Conservation (phyloP, 1,140 invertebrate species). For the Nasonia vitripennis region DNA sequence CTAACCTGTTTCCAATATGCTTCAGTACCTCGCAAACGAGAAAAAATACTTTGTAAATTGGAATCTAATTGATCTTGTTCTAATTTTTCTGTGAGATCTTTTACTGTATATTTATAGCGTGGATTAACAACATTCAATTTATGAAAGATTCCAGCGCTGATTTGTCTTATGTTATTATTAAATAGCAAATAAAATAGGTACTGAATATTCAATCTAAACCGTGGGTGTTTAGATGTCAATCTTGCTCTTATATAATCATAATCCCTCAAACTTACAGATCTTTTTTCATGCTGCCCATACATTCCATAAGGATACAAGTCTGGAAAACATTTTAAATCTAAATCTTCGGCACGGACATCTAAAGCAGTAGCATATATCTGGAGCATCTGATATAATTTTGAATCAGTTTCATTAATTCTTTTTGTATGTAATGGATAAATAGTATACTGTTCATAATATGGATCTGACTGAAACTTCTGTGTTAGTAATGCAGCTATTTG, state of each 20-base stretch:
- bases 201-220: too few relatives aligned
- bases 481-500: not conserved
- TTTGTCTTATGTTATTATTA: constrained; percentile 55
- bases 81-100: constrained; percentile 57
- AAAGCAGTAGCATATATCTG: constrained; percentile 57
- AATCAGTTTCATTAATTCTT: constrained; percentile 40
- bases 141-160: constrained; percentile 61
- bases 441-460: constrained; percentile 20
- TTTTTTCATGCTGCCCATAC: constrained; percentile 57
- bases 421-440: constrained; percentile 30
- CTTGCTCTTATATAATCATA: constrained; percentile 37
- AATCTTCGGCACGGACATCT: constrained; percentile 53
- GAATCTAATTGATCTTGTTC: constrained; percentile 55
- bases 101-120: constrained; percentile 55
- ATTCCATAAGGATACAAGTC: constrained; percentile 60
- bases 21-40: constrained; percentile 58
- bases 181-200: constrained; percentile 48
- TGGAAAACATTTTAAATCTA: constrained; percentile 64
- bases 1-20: constrained; percentile 60
- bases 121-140: constrained; percentile 61
- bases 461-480: constrained; percentile 62
- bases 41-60: constrained; percentile 59
- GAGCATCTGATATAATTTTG: constrained; percentile 64
- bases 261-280: constrained; percentile 53
- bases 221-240: too few relatives aligned